Percentiles rank a stretch among this genome's conserved stretches.
These are phyloP conservation scores for Apodemus sylvaticus DNA, from an alignment of 2,113 vertebrate species.

Conservation along the genomic window DNA sequence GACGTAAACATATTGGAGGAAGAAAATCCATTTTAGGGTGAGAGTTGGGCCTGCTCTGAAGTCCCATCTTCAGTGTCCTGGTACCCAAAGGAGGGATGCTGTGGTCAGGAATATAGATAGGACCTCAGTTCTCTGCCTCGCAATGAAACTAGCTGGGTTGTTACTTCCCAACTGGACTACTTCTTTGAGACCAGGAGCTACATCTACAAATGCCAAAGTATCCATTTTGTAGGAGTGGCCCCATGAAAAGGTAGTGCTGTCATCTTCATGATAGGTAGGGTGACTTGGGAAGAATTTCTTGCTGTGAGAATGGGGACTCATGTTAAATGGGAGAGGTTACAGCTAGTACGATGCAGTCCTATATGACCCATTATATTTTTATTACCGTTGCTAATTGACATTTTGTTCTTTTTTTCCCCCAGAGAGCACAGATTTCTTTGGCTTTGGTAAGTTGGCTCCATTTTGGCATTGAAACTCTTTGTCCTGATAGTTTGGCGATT, in stretches of 20 bases:
- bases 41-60: not conserved
- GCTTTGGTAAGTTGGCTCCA: constrained; percentile 87
- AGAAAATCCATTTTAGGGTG: not conserved
- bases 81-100: not conserved
- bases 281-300: not conserved
- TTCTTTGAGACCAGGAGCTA: not conserved
- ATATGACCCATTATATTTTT: not conserved
- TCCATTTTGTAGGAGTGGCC: not conserved
- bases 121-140: not conserved
- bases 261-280: too few species aligned
- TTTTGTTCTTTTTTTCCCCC: constrained; percentile 83
- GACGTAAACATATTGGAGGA: fast-evolving
- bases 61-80: fast-evolving
- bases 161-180: not conserved
- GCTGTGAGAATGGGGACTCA: not conserved
- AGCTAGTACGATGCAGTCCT: not conserved
- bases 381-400: constrained; percentile 71
- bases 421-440: constrained; percentile 89
- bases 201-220: not conserved
- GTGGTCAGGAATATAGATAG: not conserved
- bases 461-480: constrained; percentile 17
- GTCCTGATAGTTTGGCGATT: not conserved
- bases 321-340: not conserved
- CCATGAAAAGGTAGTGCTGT: not conserved
- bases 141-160: not conserved